Base-by-base conservation (phyloP, 2,113 vertebrate genomes). In the Siniperca knerii region DNA sequence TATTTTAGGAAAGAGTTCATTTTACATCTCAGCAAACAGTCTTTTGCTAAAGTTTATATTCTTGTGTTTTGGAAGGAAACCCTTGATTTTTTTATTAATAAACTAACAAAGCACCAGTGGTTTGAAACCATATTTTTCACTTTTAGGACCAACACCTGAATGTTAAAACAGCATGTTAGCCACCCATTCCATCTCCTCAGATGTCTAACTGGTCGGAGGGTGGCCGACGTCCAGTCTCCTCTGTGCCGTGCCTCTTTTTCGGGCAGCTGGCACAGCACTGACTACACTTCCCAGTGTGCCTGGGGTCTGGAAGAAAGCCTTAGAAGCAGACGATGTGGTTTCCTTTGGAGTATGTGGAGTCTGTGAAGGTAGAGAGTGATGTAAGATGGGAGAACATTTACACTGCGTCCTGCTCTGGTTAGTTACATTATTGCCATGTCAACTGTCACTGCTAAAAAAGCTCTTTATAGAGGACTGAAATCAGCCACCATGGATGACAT, bases 241-340 rank as follows among this genome's bases (percentile, higher is more conserved):
- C 92, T 99, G 98, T 3, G 95, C 97, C 0, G 97, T 97, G 75
- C 87, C 96, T 87, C 95, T 94, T 80, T 92, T 96, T 62, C 96
- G 91, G 0, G 87, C 58, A 4, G 88, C 66, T 0, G 94, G 79
- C 1, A 64, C 85, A 4, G 94, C 85, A 67, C 80, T 44, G 76
- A 89, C 68, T 42, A 29, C 94, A 23, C 16, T 73, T 75, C 87
- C 95, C 10, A 96, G 94, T 52, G 95, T 96, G 52, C 97, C 95
- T 0, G 98, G 98, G 0, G 97, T 99, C 93, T 97, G 97, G 95
- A 99, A 99, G 95, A 98, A 98, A 0, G 96, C 89, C 67, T 97
- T 97, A 0, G 94, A 94, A 37, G 89, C 89, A 12, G 94, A 85
- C 6, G 62, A 80, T 0, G 84, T 88, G 74, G 93, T 86, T 78